Evolutionary conservation across 2,888 invertebrate species (phyloP).

Genomic region (Phragmatobia fuliginosa): DNA sequence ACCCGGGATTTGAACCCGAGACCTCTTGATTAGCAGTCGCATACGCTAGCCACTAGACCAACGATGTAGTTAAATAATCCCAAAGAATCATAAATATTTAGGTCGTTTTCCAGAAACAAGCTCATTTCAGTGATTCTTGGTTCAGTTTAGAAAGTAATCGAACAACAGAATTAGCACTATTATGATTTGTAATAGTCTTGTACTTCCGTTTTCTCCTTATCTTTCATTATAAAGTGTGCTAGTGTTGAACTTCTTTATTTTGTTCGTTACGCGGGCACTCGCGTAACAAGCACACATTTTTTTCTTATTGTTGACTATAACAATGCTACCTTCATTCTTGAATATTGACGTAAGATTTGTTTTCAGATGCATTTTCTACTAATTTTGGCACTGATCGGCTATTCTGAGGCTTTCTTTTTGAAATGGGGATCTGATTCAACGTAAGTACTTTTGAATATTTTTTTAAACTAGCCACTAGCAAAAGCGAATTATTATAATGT

Average conservation of each 20-base stretch:
- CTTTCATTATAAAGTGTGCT: constrained; percentile 32
- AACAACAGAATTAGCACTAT: too few species aligned
- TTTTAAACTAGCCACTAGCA: constrained; percentile 8
- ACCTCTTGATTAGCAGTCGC: too few species aligned
- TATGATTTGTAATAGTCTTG: constrained; percentile 6
- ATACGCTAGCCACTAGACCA: too few species aligned
- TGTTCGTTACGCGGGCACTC: constrained; percentile 8
- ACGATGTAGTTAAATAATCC: too few species aligned
- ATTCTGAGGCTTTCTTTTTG: constrained; percentile 83
- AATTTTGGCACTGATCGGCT: constrained; percentile 72
- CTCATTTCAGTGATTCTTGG: too few species aligned
- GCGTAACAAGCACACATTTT: constrained; percentile 13
- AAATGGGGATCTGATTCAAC: constrained; percentile 84
- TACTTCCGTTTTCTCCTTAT: constrained; percentile 47
- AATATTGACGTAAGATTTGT: constrained; percentile 36
- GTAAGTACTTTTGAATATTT: constrained; percentile 65
- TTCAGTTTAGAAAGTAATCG: too few species aligned
- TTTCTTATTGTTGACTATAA: constrained; percentile 23
- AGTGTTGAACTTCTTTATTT: constrained; percentile 22
- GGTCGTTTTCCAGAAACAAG: too few species aligned
- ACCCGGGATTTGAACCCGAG: too few species aligned
- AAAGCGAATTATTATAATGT: constrained; percentile 9
- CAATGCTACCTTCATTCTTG: constrained; percentile 6
- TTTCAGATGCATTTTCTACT: constrained; percentile 78
- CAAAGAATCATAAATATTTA: too few species aligned